A percentile compares a stretch with the other conserved stretches of the same genome.
These are phyloP conservation scores for Oreohelix idahoensis DNA, from an alignment of 1,140 invertebrate genomes.

Conservation along the genomic window DNA sequence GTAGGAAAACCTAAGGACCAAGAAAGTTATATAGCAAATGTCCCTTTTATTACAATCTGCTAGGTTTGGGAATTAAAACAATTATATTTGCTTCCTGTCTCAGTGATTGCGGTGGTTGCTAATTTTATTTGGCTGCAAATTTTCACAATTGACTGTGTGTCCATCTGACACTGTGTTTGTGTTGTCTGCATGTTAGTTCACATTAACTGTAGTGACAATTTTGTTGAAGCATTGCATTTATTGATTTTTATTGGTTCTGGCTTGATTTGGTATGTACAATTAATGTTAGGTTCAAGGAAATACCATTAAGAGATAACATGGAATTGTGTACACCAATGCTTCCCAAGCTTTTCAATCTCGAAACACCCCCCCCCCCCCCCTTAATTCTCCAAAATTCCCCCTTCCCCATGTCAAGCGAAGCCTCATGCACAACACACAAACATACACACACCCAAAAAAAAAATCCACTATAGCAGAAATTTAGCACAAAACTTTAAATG, in stretches of 20 bases:
- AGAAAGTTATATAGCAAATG: background rate
- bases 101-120: background rate
- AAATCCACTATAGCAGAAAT: no score
- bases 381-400: no score
- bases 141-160: background rate
- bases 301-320: no score
- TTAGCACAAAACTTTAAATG: no score
- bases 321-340: no score
- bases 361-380: no score
- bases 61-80: background rate
- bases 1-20: background rate
- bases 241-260: no score
- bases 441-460: no score
- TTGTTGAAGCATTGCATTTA: background rate
- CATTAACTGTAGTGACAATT: background rate
- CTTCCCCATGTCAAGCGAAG: no score
- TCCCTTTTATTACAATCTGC: background rate
- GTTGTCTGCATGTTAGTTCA: background rate
- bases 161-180: background rate
- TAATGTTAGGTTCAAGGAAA: no score
- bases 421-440: no score
- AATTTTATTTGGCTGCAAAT: background rate
- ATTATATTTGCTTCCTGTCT: slow-evolving; percentile 7
- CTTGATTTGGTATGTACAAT: background rate
- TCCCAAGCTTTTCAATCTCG: no score